phyloP scores from a whole-genome alignment of 2,113 vertebrate species.

The Cranoglanis bouderius region DNA sequence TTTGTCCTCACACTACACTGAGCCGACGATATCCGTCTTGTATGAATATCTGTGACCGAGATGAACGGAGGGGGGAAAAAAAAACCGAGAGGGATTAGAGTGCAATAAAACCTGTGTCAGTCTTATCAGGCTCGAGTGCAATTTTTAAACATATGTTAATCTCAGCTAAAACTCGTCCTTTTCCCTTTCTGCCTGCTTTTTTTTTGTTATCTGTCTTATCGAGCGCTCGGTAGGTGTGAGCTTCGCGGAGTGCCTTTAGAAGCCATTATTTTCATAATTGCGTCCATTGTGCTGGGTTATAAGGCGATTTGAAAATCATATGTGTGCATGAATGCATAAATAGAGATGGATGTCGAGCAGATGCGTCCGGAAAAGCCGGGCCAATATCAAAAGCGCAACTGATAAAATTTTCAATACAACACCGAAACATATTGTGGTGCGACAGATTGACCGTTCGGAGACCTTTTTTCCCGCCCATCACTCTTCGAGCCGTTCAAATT shows the following conservation, averaged over 20 bases:
- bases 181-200: conserved; percentile 61
- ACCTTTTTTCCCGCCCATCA: neutral
- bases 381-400: conserved; percentile 61
- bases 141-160: conserved; percentile 82
- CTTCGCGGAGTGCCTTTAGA: conserved; percentile 66
- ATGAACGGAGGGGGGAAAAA: conserved; percentile 65
- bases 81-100: conserved; percentile 57
- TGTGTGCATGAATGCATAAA: conserved; percentile 71
- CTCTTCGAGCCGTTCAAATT: neutral
- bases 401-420: conserved; percentile 63
- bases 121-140: conserved; percentile 75
- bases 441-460: neutral
- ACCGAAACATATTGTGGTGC: conserved; percentile 5
- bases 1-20: conserved; percentile 51
- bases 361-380: conserved; percentile 57
- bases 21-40: conserved; percentile 65
- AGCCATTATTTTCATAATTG: conserved; percentile 79
- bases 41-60: conserved; percentile 69
- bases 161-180: conserved; percentile 72
- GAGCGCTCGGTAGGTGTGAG: conserved; percentile 72
- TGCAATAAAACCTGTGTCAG: conserved; percentile 73
- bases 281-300: conserved; percentile 73
- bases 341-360: conserved; percentile 61
- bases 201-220: conserved; percentile 67
- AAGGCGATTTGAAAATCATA: conserved; percentile 71